These are phyloP conservation scores for Drosophila hamatofila DNA, from an alignment of 2,888 invertebrate genomes.

Conservation along the genomic window DNA sequence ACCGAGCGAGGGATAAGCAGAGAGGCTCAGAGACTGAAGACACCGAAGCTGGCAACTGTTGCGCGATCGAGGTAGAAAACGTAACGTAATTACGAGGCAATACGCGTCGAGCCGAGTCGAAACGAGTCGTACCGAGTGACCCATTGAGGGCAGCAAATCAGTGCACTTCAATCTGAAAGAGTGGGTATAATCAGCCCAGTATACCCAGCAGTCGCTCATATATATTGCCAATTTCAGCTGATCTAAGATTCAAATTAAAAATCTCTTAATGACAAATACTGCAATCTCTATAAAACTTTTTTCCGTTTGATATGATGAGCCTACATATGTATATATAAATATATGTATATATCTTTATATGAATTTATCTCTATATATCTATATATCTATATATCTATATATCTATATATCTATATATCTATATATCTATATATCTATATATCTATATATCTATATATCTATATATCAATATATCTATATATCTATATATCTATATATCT, in stretches of 20 bases:
- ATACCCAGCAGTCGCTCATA: background rate
- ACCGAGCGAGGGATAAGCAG: background rate
- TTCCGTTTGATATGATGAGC: no score
- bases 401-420: no score
- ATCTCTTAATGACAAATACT: no score
- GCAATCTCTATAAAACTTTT: no score
- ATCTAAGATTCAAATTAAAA: no score
- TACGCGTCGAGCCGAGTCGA: background rate
- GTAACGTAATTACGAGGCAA: slow-evolving; percentile 39
- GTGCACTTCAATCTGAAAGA: background rate
- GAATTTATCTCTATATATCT: no score
- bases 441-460: no score
- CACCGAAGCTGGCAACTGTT: slow-evolving; percentile 12
- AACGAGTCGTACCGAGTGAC: background rate
- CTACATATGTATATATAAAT: no score
- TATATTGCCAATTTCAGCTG: no score
- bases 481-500: background rate
- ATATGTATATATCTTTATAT: no score
- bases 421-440: no score
- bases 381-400: background rate
- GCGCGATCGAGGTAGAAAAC: slow-evolving; percentile 3
- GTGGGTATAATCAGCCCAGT: background rate
- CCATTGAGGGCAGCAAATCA: slow-evolving; percentile 8
- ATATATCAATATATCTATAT: no score
- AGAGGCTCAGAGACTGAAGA: background rate